Evolutionary conservation across 2,797 vertebrate genomes (phyloP).

Genomic region (Tympanoctomys barrerae): DNA sequence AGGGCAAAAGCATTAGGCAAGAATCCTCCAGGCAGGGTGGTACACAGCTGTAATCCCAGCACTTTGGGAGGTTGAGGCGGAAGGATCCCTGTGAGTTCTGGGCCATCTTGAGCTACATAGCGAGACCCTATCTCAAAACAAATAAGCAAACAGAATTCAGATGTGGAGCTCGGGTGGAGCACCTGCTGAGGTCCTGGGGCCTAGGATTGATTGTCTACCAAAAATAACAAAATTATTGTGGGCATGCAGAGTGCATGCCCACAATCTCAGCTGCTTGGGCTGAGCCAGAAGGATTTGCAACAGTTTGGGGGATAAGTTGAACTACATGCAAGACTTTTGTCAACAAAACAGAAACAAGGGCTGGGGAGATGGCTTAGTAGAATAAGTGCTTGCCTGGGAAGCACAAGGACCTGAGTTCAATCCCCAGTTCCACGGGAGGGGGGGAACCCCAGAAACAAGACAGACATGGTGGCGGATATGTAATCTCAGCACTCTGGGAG

Average conservation of each 20-base stretch:
- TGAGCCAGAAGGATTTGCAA: not conserved
- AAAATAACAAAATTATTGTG: not conserved
- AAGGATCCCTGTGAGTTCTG: not conserved
- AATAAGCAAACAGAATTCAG: not conserved
- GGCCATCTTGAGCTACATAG: not conserved
- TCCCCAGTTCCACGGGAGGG: too few relatives aligned
- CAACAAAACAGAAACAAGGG: not conserved
- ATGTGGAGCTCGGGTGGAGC: not conserved
- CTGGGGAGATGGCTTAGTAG: too few relatives aligned
- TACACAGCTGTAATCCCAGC: too few relatives aligned
- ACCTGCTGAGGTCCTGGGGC: not conserved
- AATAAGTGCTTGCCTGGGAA: too few relatives aligned
- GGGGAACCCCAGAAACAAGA: not conserved
- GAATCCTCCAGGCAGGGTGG: not conserved
- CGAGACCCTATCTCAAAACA: not conserved
- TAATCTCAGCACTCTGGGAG: not conserved
- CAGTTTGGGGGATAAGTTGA: not conserved
- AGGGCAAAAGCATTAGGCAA: not conserved
- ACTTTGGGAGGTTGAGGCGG: too few relatives aligned
- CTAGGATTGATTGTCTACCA: not conserved
- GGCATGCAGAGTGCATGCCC: not conserved
- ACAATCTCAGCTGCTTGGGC: not conserved
- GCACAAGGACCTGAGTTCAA: too few relatives aligned
- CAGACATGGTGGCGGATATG: too few relatives aligned
- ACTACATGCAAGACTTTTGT: not conserved